Evolutionary conservation across 2,888 invertebrate species (phyloP), one percentile per base, ranked within the genome.

Genomic region (Parelbella ahira): DNA sequence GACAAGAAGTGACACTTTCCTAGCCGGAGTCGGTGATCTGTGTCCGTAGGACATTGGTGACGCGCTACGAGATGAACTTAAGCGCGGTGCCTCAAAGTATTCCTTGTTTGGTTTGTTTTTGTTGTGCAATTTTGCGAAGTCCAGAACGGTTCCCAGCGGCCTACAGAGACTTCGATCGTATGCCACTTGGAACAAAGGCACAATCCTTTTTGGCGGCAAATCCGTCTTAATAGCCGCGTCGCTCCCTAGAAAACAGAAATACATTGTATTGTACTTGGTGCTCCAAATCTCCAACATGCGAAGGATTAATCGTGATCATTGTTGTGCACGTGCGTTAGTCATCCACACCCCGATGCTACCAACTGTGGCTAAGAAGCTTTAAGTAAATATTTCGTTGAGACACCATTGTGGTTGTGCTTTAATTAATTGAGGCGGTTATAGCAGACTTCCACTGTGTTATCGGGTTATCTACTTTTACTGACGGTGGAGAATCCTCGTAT

Each of bases 141-240:
- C 72, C 37, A 64, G 48, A 37, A 86, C 51, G 0, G 84, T 83
- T 20, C 86, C 86, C 51, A 86, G 60, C 15, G 86, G 86, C 58
- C 58, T 82, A 75, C 86, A 86, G 4, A 84, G 62, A 47, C 64
- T 82, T 49, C 81, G 67, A 67, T 87, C 86, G 59, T 87, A 87
- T 41, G 68, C 69, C 45, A 87, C 86, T 77, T 86, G 86, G 58
- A 87, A 87, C 47, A 87, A 63, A 44, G 86, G 87, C 60, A 80
- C 68, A 49, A 81, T 65, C 60, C 66, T 66, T 63, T 67, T 60
- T 36, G 54, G 58, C 59, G 47, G 58, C 47, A 49, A 58, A 53
- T 54, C 57, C 55, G 50, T 51, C 44, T 54, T 36, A 49, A 53
- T 51, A 55, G 59, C 50, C 47, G 58, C 34, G n/a, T 34, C 34